phyloP scores from a whole-genome alignment of 2,888 invertebrate species.

The Ophion slaviceki region DNA sequence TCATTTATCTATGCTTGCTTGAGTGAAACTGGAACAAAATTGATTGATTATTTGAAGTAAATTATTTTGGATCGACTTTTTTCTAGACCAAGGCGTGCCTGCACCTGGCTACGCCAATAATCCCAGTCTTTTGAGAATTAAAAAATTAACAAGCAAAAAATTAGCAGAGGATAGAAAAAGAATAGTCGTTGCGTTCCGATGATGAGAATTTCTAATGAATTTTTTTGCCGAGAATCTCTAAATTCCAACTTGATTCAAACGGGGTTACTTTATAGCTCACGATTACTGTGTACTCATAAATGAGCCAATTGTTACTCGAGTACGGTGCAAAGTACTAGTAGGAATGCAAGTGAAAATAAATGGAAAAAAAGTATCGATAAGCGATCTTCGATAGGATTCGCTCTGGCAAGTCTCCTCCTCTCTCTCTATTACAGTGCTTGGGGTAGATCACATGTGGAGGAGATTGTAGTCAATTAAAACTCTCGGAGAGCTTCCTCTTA shows the following conservation, averaged over 20 bases:
- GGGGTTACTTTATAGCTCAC: not conserved
- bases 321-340: not conserved
- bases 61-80: too few relatives aligned
- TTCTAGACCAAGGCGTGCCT: too few relatives aligned
- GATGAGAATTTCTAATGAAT: not conserved
- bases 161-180: too few relatives aligned
- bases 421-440: not conserved
- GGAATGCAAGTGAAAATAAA: conserved; percentile 2
- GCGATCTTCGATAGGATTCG: not conserved
- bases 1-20: too few relatives aligned
- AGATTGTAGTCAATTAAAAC: conserved; percentile 57
- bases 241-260: not conserved
- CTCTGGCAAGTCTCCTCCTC: not conserved
- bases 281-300: not conserved
- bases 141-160: too few relatives aligned
- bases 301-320: not conserved
- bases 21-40: too few relatives aligned
- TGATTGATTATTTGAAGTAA: too few relatives aligned
- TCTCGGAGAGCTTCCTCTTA: conserved; percentile 54
- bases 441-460: conserved; percentile 9
- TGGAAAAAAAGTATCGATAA: conserved; percentile 15
- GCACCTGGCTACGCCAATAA: too few relatives aligned
- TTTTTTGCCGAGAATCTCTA: not conserved
- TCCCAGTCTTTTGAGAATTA: too few relatives aligned
- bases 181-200: too few relatives aligned